Evolutionary conservation across 1,140 invertebrate genomes (phyloP), one percentile per base, ranked within the genome.

Genomic region (Augochlora pura): DNA sequence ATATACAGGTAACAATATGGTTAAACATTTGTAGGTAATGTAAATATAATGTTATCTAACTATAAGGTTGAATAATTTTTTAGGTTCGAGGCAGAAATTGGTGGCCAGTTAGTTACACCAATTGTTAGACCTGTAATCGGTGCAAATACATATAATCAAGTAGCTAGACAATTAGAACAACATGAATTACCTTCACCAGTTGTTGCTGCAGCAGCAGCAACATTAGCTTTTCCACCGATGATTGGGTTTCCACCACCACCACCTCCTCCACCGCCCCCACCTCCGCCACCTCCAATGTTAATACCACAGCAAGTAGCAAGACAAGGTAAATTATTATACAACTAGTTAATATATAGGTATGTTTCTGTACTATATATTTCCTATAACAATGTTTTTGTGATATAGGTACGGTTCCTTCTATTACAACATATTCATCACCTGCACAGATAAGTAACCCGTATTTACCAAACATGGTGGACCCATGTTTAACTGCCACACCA

Each of bases 1-100:
- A 27, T 6, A 54, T 42, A 8, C n/a, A 80, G 60, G 52, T 80
- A 69, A 78, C 6, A 12, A 0, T 64, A 42, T 18, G 1, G 21
- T 39, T 46, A 32, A 49, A 42, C 38, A 57, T 49, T 52, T 72
- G 10, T 21, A n/a, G 23, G 0, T 0, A 12, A 39, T n/a, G 32
- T 67, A 10, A 12, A 14, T 21, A 62, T 49, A 4, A 14, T 70
- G 73, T 77, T 23, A 60, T 27, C 49, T 75, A 59, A 39, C 76
- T 57, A 12, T n/a, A 27, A 46, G 67, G 49, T n/a, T 59, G 0
- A 80, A 71, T 16, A 78, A 68, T 71, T 69, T 79, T 64, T 68
- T 49, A 97, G 96, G 84, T 98, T 98, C 91, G 97, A 97, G 89
- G 96, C 97, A n/a, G 97, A 97, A 93, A 97, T 97, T 80, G 96